These are phyloP conservation scores for Nymphalis io DNA, from an alignment of 1,140 invertebrate species.

Conservation along the genomic window DNA sequence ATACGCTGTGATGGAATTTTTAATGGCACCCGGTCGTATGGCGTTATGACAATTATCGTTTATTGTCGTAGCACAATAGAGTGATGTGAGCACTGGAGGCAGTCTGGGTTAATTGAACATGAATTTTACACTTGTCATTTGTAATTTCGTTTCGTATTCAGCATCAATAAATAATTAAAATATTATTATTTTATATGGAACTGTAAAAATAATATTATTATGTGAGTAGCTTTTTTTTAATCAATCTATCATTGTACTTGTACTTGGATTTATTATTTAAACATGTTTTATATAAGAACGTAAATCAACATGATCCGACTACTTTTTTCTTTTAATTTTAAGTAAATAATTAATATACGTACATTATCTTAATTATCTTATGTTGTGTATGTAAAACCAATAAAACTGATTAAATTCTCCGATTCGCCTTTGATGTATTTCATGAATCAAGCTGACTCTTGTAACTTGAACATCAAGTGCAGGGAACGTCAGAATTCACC, in stretches of 20 bases:
- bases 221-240: no score
- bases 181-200: background rate
- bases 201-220: background rate
- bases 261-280: no score
- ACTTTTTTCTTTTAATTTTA: no score
- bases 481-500: constrained; percentile 2
- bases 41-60: constrained; percentile 65
- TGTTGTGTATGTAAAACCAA: no score
- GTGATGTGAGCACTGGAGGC: constrained; percentile 30
- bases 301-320: no score
- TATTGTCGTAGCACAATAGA: constrained; percentile 55
- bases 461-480: background rate
- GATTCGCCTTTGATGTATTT: constrained; percentile 3
- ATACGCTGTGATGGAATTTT: constrained; percentile 66
- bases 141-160: constrained; percentile 18
- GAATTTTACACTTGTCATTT: constrained; percentile 49
- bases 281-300: no score
- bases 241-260: no score
- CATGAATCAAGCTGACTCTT: background rate
- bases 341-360: no score
- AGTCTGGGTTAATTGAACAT: constrained; percentile 53
- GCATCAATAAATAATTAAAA: background rate
- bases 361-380: background rate
- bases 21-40: constrained; percentile 57
- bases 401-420: background rate